Base-by-base conservation (phyloP, 2,113 vertebrate genomes). In the Halcyon malimbica region DNA sequence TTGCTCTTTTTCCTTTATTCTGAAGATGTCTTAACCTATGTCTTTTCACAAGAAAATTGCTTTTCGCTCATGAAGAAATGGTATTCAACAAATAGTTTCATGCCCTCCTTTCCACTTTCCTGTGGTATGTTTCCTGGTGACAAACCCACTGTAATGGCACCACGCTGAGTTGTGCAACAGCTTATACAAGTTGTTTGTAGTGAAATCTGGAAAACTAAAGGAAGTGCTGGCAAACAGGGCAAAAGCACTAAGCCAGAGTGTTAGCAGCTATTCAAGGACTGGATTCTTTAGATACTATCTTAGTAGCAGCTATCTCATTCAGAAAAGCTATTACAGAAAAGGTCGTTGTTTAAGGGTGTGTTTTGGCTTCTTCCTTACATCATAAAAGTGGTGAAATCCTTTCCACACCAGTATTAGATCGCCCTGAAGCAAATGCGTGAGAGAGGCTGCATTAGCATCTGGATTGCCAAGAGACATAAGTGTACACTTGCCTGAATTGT, bases 241-340 rank as follows among this genome's bases (percentile, higher is more conserved):
- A 64, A 83, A 78, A 60, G n/a, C 51, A 75, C 15, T 60, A n/a
- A 56, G 35, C 21, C n/a, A 44, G 67, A 62, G 21, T 62, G 31
- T 44, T 44, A 76, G 10, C 53, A 89, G 74, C 57, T 76, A 9
- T 63, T 85, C 57, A 74, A 53, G 46, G 48, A 5, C 44, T 63
- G 26, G 44, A 26, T 79, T 89, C 56, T 92, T 39, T 42, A 82
- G 59, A 54, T 85, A 21, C 59, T 80, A 17, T 35, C 65, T 91
- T 81, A 73, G 42, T 35, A 60, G 67, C 70, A 91, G 59, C 68
- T 78, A 35, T 69, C 42, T 91, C 84, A 80, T 96, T 97, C 87
- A 96, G 89, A 78, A 94, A 83, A 90, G 16, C 23, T 41, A 23
- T 53, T 91, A 19, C 33, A 65, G 70, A 60, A 76, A 71, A 93